These are phyloP conservation scores for Drosophila eugracilis DNA, from an alignment of 1,140 invertebrate genomes.

Conservation along the genomic window DNA sequence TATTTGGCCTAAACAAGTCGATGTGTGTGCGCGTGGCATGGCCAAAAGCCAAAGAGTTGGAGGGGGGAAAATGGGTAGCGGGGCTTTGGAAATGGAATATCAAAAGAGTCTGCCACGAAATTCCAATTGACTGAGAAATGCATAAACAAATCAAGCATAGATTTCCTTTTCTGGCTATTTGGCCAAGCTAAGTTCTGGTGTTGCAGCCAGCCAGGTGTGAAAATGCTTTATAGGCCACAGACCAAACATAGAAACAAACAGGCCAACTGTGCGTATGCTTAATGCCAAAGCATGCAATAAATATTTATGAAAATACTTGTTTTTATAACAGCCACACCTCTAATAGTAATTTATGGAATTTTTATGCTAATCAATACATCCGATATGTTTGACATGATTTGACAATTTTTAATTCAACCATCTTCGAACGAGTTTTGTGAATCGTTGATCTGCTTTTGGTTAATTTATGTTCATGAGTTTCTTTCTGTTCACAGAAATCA, in stretches of 20 bases:
- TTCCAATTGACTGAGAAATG: constrained; percentile 76
- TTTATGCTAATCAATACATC: constrained; percentile 61
- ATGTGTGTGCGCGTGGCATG: constrained; percentile 71
- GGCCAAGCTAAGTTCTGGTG: constrained; percentile 27
- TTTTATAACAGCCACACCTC: constrained; percentile 26
- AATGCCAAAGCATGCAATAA: constrained; percentile 38
- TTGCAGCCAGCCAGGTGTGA: constrained; percentile 70
- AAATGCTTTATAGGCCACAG: constrained; percentile 52
- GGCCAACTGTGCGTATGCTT: constrained; percentile 55
- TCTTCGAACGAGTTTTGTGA: constrained; percentile 48
- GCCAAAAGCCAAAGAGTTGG: constrained; percentile 37
- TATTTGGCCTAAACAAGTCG: constrained; percentile 76
- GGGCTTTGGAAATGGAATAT: constrained; percentile 14
- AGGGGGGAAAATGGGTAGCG: too few species aligned
- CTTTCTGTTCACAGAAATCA: constrained; percentile 36
- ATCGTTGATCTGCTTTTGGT: constrained; percentile 28
- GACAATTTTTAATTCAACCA: constrained; percentile 47
- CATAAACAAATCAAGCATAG: constrained; percentile 70
- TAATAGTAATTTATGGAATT: constrained; percentile 27
- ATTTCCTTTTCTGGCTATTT: constrained; percentile 10
- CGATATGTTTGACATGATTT: constrained; percentile 41
- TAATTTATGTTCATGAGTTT: constrained; percentile 27
- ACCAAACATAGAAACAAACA: constrained; percentile 15
- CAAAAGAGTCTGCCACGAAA: constrained; percentile 59
- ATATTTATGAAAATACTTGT: constrained; percentile 32